Percentiles rank a stretch among this genome's conserved stretches.
phyloP scores from a whole-genome alignment of 2,888 invertebrate species.

The Autographa pulchrina region DNA sequence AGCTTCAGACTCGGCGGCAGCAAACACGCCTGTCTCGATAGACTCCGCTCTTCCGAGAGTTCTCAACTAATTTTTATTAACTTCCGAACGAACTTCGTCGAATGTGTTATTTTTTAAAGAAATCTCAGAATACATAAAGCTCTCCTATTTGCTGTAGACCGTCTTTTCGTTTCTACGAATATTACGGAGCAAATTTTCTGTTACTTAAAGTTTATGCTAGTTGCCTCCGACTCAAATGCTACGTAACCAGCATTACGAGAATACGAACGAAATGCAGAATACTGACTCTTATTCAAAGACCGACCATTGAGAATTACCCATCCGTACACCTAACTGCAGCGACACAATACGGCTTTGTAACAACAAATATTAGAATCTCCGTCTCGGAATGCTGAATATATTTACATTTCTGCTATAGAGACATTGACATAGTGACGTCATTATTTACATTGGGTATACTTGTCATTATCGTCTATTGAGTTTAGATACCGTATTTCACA shows the following conservation, averaged over 20 bases:
- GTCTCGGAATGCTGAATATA: conserved; percentile 22
- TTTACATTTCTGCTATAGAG: conserved; percentile 28
- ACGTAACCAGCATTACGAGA: conserved; percentile 72
- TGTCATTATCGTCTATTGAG: neutral
- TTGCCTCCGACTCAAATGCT: conserved; percentile 79
- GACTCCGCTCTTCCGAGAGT: conserved; percentile 48
- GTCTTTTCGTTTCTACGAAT: conserved; percentile 75
- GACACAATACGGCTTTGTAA: conserved; percentile 51
- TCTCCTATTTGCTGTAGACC: conserved; percentile 74
- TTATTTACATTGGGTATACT: neutral
- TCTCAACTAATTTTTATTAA: conserved; percentile 74
- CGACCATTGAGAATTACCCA: conserved; percentile 71
- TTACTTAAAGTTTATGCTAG: conserved; percentile 81
- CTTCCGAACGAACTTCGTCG: conserved; percentile 63
- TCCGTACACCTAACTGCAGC: conserved; percentile 61
- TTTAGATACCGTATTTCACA: neutral
- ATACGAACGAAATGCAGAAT: conserved; percentile 69
- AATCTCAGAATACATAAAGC: conserved; percentile 70
- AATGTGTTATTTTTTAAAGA: conserved; percentile 64
- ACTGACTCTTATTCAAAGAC: conserved; percentile 64
- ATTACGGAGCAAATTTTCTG: conserved; percentile 80
- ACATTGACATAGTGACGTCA: neutral
- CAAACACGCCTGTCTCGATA: conserved; percentile 62
- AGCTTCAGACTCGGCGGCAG: conserved; percentile 42
- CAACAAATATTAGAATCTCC: conserved; percentile 53